Evolutionary conservation across 2,888 invertebrate genomes (phyloP).

Genomic region (Hydropsyche betteni): DNA sequence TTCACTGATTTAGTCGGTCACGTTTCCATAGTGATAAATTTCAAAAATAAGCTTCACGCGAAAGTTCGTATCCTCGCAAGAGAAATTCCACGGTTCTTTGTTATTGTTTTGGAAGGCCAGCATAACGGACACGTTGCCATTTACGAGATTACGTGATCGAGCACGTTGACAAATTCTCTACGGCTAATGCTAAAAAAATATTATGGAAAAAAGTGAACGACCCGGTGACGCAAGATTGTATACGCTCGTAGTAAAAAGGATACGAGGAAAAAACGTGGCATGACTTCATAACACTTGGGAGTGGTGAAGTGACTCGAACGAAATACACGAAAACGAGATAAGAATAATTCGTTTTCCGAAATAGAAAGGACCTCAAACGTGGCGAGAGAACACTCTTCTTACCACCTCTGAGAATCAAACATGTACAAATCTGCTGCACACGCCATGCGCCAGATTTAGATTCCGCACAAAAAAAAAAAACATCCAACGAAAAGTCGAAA

Average conservation of each 20-base stretch:
- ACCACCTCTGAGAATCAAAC: constrained; percentile 25
- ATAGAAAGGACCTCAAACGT: constrained; percentile 25
- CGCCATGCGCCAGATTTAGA: too few relatives aligned
- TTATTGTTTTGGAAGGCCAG: not conserved
- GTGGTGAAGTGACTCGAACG: not conserved
- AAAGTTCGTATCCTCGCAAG: too few relatives aligned
- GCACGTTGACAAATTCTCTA: constrained; percentile 4
- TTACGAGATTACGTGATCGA: not conserved
- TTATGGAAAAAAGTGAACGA: constrained; percentile 9
- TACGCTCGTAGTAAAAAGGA: constrained; percentile 21
- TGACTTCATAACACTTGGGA: constrained; percentile 8
- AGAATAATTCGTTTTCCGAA: not conserved
- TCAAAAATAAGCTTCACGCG: too few relatives aligned
- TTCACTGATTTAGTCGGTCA: too few relatives aligned
- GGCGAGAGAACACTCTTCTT: not conserved
- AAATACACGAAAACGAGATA: not conserved
- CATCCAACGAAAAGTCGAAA: too few relatives aligned
- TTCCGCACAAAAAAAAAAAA: too few relatives aligned
- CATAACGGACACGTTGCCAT: constrained; percentile 6
- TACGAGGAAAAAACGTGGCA: not conserved
- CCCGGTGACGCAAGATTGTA: constrained; percentile 19
- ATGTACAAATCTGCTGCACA: too few relatives aligned
- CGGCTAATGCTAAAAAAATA: not conserved
- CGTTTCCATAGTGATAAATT: too few relatives aligned
- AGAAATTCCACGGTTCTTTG: not conserved